These are phyloP conservation scores for Hydropsyche tenuis DNA, from an alignment of 1,140 invertebrate genomes.

Conservation along the genomic window DNA sequence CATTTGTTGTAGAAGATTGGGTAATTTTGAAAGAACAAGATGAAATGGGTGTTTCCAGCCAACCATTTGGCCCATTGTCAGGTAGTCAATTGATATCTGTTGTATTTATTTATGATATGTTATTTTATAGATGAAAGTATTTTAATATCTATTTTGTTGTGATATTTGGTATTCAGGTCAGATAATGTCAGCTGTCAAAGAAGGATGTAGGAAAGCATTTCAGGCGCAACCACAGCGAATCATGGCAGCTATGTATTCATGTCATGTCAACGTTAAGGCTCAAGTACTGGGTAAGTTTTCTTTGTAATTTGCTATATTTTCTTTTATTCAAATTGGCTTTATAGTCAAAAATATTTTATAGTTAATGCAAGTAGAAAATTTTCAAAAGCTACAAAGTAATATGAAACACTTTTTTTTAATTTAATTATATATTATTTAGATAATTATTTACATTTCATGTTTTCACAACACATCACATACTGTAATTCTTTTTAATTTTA, in stretches of 20 bases:
- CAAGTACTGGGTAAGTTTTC: conserved; percentile 87
- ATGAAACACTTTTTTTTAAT: too few species aligned
- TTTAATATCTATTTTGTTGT: not conserved
- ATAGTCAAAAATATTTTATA: not conserved
- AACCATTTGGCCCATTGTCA: conserved; percentile 64
- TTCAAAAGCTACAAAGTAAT: too few species aligned
- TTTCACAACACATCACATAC: not conserved
- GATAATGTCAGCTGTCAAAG: conserved; percentile 90
- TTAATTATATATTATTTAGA: not conserved
- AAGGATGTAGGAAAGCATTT: conserved; percentile 87
- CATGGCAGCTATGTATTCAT: conserved; percentile 96
- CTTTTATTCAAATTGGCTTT: not conserved
- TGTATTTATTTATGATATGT: not conserved
- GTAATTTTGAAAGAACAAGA: conserved; percentile 62
- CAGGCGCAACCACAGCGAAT: conserved; percentile 88
- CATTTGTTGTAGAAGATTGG: conserved; percentile 88
- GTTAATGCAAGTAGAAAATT: not conserved
- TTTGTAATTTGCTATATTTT: conserved; percentile 32
- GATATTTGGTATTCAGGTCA: conserved; percentile 69
- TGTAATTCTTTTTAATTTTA: not conserved
- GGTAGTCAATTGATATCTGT: conserved; percentile 53
- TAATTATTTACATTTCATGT: conserved; percentile 12
- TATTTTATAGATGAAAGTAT: not conserved
- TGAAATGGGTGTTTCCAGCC: conserved; percentile 50
- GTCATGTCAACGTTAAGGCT: conserved; percentile 89